Conservation (phyloP, 2,888 invertebrate species). For the Acanthosoma haemorrhoidale region DNA sequence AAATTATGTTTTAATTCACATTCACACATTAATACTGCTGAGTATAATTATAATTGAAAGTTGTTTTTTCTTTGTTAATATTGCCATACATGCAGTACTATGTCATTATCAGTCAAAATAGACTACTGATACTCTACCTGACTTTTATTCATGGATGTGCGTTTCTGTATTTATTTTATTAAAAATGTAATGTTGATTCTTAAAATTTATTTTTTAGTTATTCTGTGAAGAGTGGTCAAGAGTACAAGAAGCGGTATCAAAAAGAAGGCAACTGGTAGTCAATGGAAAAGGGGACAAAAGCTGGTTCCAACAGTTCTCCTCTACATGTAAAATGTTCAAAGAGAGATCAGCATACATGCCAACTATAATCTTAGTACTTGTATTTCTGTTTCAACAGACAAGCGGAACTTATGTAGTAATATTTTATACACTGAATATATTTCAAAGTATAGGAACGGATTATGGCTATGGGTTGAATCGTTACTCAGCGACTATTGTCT, state of each 20-base stretch:
- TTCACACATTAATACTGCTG: no score
- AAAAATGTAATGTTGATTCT: no score
- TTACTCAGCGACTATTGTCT: conserved; percentile 49
- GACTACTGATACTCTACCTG: no score
- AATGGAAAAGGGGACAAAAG: conserved; percentile 12
- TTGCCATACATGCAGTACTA: no score
- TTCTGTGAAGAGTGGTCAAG: conserved; percentile 38
- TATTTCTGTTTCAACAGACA: conserved; percentile 54
- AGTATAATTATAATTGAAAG: no score
- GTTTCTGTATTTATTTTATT: no score
- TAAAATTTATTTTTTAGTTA: no score
- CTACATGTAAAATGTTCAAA: conserved; percentile 38
- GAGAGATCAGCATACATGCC: conserved; percentile 52
- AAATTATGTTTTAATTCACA: no score
- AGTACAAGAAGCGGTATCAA: conserved; percentile 33
- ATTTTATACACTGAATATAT: conserved; percentile 55
- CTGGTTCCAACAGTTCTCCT: conserved; percentile 38
- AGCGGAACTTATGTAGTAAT: conserved; percentile 56
- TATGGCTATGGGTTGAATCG: conserved; percentile 49
- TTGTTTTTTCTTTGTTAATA: no score
- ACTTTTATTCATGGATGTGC: no score
- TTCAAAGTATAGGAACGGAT: conserved; percentile 49
- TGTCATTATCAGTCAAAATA: no score
- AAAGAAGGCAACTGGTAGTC: conserved; percentile 18
- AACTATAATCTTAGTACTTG: conserved; percentile 47